These are phyloP conservation scores for Gadopsis marmoratus DNA, from an alignment of 2,797 vertebrate species.

Conservation along the genomic window DNA sequence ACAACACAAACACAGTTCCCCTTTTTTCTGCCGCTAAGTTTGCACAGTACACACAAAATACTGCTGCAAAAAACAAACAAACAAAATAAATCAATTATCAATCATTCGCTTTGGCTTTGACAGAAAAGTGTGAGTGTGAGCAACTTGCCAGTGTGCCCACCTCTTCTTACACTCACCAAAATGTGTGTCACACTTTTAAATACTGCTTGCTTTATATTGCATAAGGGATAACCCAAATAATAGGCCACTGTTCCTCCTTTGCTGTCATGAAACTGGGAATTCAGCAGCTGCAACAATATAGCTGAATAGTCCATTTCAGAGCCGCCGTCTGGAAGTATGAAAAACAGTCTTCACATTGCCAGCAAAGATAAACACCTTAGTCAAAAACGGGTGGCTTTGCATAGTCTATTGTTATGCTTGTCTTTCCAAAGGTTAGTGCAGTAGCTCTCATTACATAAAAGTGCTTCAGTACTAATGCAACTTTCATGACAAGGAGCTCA, in stretches of 20 bases:
- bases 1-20: slow-evolving; percentile 46
- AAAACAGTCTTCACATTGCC: slow-evolving; percentile 40
- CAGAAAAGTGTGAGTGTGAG: slow-evolving; percentile 30
- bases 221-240: slow-evolving; percentile 46
- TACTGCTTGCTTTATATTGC: slow-evolving; percentile 48
- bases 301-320: slow-evolving; percentile 51
- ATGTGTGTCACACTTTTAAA: slow-evolving; percentile 54
- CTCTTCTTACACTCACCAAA: slow-evolving; percentile 32
- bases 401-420: slow-evolving; percentile 47
- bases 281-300: slow-evolving; percentile 42
- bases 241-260: slow-evolving; percentile 18
- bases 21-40: slow-evolving; percentile 43
- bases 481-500: slow-evolving; percentile 52
- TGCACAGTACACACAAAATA: slow-evolving; percentile 31
- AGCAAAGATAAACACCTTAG: slow-evolving; percentile 53
- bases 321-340: slow-evolving; percentile 44
- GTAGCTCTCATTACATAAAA: slow-evolving; percentile 64
- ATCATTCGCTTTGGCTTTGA: slow-evolving; percentile 32
- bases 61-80: not conserved
- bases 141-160: slow-evolving; percentile 26
- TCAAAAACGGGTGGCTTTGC: slow-evolving; percentile 40
- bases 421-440: slow-evolving; percentile 64
- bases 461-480: slow-evolving; percentile 31
- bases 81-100: slow-evolving; percentile 16
- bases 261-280: slow-evolving; percentile 42